Base-by-base conservation (phyloP, 2,888 invertebrate genomes). In the Carcina quercana region DNA sequence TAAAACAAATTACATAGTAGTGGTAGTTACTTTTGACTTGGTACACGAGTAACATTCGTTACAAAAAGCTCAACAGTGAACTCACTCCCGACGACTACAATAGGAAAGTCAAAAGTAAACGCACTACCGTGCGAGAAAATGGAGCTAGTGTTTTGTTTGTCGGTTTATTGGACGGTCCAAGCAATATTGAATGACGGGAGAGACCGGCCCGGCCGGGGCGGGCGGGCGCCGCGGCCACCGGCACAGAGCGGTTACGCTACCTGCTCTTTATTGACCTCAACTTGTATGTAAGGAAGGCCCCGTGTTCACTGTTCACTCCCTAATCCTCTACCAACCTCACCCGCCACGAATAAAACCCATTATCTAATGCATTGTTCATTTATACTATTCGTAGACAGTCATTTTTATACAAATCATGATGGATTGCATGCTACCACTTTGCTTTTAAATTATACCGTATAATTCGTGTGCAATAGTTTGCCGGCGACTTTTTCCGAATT, bases 211-310 rank as follows among this genome's bases (percentile, higher is more conserved):
- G 41, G 13, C 30, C 19, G 35, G n/a, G n/a, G n/a, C n/a, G n/a
- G n/a, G n/a, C n/a, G n/a, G n/a, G n/a, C n/a, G n/a, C 28, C 30
- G 37, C 51, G 47, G 43, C 52, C 50, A 50, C 50, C 49, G 42
- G 40, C 44, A 37, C 42, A 42, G 49, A 43, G 53, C 57, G 56
- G 50, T 48, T 50, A 13, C 47, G 55, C 70, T 78, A 78, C 76
- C 76, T 76, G 80, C 59, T 52, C 45, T 52, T 25, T 65, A 71
- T 67, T 69, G 69, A 76, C 78, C 76, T 68, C n/a, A n/a, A n/a
- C n/a, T n/a, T n/a, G n/a, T n/a, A n/a, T n/a, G n/a, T n/a, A n/a
- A n/a, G n/a, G n/a, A n/a, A n/a, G n/a, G 65, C 52, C 50, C 47
- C 59, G 59, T 67, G 63, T 56, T 60, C 57, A 53, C 58, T 50